Base-by-base conservation (phyloP, 2,113 vertebrate genomes). In the Terrapene triunguis region DNA sequence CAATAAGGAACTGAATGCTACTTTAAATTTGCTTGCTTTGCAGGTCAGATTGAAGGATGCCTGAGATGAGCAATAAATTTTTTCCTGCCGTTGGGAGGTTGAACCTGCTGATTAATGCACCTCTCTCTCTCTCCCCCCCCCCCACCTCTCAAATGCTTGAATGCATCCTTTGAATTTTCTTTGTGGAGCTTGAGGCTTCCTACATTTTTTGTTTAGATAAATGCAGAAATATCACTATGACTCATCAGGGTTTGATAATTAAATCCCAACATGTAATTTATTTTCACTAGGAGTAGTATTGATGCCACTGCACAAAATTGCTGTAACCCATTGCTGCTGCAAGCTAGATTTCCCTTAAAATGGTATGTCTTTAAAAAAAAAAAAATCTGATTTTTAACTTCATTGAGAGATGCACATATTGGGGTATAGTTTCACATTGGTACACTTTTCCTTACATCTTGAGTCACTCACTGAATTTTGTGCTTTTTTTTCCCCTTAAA, bases 1-100 rank as follows among this genome's bases (percentile, higher is more conserved):
- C 88, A 32, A 95, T 84, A 10, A 94, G 42, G 85, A 94, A 81
- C 92, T 95, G 93, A 96, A 93, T 84, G 94, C 97, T 97, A 95
- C 96, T 98, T 96, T 94, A 97, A 98, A 98, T 97, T 72, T 96
- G 96, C 97, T 98, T 97, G 97, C 95, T 98, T 97, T 97, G 94
- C 98, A 97, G 95, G 95, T 98, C 94, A 97, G 95, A 96, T 95
- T 98, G 97, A 98, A 97, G 93, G 94, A 98, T 98, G 94, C 85
- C 89, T 95, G 87, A 97, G 96, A 98, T n/a, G 91, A 97, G 95
- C 93, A 98, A 97, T 98, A 94, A 87, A 62, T 98, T 95, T 90
- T 96, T 93, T 62, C n/a, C 55, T 89, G 94, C 95, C 3, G 59
- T 83, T 96, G 82, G 83, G 85, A 98, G 87, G 84, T 72, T 90